Base-by-base conservation (phyloP, 2,888 invertebrate genomes). In the Crematogaster levior region DNA sequence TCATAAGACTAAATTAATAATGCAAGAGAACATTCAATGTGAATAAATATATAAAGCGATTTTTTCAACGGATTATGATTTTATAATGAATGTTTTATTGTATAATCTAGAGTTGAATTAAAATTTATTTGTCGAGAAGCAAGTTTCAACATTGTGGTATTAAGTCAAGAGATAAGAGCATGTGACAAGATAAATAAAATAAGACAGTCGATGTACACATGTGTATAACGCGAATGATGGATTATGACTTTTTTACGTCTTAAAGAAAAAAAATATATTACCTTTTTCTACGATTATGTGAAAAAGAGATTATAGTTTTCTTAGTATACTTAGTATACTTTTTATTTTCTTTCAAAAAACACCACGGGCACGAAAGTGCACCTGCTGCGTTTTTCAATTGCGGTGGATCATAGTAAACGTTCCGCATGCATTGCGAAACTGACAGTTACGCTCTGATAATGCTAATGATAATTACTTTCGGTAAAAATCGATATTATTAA, bases 401-500 rank as follows among this genome's bases (percentile, higher is more conserved):
- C 10, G 34, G 21, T 10, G 9, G 18, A 1, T 27, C 43, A 30
- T 37, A 30, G 40, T 58, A 48, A 9, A 37, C 48, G 24, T 37
- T 51, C 37, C 63, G n/a, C 18, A 24, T 34, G 63, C 24, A 65
- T 18, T 40, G 37, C 24, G 18, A 24, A 61, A 74, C 53, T 56
- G 58, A 34, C 61, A 48, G 72, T 74, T 51, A 74, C 48, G 74
- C 65, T 74, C 74, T 65, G 65, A 51, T 74, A 74, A 74, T 34
- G 34, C 74, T 3, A 15, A 40, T 12, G 40, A 18, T 40, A 21
- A 21, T 30, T 10, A 15, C 15, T 51, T 34, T 37, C 37, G 65
- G 30, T 48, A 24, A 65, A 21, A 6, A 27, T 65, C 63, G 74
- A 74, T 48, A 48, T 46, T 61, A 34, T 63, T 34, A 24, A 34